Percentiles rank a stretch among this genome's conserved stretches.
Conservation (phyloP, 2,113 vertebrate genomes). For the Rhegmatorhina hoffmannsi region DNA sequence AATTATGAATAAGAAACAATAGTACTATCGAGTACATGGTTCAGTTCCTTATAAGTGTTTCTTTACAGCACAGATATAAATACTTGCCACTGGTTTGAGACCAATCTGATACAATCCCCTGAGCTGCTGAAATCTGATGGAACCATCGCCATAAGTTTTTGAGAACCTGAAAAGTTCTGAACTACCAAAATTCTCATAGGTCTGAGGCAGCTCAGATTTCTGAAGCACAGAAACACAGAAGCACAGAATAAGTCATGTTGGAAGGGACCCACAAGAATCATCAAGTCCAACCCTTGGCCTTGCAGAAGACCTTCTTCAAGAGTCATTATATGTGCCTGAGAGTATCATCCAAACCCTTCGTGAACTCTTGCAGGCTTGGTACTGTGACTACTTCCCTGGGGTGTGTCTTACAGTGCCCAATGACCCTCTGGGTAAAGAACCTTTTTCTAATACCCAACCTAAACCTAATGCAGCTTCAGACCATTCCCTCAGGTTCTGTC, state of each 20-base stretch:
- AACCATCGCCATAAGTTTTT: background rate
- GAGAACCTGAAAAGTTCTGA: background rate
- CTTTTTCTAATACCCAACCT: background rate
- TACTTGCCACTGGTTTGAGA: background rate
- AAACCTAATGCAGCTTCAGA: background rate
- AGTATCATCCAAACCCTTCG: background rate
- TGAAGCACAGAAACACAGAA: background rate
- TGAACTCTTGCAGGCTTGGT: background rate
- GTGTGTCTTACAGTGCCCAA: background rate
- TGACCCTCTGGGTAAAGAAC: background rate
- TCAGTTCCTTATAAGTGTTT: background rate
- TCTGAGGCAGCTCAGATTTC: background rate
- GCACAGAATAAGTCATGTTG: background rate
- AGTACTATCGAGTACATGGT: background rate
- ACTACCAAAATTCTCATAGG: background rate
- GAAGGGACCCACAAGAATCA: background rate
- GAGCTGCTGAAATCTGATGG: background rate
- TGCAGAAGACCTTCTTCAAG: background rate
- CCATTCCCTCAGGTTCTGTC: background rate
- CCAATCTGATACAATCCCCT: accelerated
- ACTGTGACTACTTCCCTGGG: background rate
- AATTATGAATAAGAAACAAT: background rate
- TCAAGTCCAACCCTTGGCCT: background rate
- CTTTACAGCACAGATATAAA: background rate
- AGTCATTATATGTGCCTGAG: background rate